Percentiles rank a stretch among this genome's conserved stretches.
phyloP scores from a whole-genome alignment of 1,140 invertebrate species.

The Bursaphelenchus mucronatus region DNA sequence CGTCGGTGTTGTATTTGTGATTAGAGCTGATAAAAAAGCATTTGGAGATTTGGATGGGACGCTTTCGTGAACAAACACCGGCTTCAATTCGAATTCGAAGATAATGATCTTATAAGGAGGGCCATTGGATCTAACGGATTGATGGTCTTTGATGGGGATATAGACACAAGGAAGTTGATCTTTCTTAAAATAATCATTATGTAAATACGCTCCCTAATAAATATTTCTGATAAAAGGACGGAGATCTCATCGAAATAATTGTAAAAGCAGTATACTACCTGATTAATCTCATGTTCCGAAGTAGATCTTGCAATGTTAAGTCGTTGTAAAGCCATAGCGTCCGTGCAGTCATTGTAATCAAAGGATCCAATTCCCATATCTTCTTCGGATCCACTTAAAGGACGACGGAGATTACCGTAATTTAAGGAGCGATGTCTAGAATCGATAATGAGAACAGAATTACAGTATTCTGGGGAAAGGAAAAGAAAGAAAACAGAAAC shows the following conservation, averaged over 20 bases:
- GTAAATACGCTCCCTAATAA: not conserved
- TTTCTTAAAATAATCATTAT: slow-evolving; percentile 45
- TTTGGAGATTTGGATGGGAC: slow-evolving; percentile 60
- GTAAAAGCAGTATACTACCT: not conserved
- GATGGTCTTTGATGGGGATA: slow-evolving; percentile 59
- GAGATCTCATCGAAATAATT: not conserved
- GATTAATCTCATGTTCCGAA: slow-evolving; percentile 30
- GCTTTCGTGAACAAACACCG: slow-evolving; percentile 61
- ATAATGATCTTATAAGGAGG: slow-evolving; percentile 47
- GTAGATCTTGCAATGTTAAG: slow-evolving; percentile 35
- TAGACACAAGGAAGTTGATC: slow-evolving; percentile 59
- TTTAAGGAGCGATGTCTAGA: slow-evolving; percentile 33
- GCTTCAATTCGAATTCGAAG: slow-evolving; percentile 59
- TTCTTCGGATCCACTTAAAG: slow-evolving; percentile 49
- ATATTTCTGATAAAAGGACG: not conserved
- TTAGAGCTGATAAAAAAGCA: slow-evolving; percentile 62
- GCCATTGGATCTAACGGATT: slow-evolving; percentile 61
- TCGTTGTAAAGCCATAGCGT: slow-evolving; percentile 53
- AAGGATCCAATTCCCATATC: slow-evolving; percentile 59
- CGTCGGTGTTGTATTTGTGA: slow-evolving; percentile 61
- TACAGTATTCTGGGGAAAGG: too few relatives aligned
- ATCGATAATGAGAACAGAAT: not conserved
- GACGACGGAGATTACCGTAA: slow-evolving; percentile 19
- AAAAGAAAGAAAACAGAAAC: not conserved
- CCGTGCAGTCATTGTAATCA: slow-evolving; percentile 56